Percentiles rank a stretch among this genome's conserved stretches.
Conservation (phyloP, 2,888 invertebrate genomes). For the Anthophora plumipes region DNA sequence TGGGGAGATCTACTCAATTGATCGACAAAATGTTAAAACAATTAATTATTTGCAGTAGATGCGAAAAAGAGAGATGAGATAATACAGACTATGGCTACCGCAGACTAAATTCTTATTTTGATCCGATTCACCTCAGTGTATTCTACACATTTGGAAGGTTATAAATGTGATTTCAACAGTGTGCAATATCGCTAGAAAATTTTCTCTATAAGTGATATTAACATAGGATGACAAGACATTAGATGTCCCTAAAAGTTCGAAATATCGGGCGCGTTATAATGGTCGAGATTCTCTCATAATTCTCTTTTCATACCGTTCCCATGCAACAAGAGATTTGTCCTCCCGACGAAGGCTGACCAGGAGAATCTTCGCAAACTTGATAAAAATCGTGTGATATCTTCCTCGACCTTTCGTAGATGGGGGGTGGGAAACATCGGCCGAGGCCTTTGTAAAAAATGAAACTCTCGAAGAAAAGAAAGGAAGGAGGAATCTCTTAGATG, state of each 20-base stretch:
- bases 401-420: neutral
- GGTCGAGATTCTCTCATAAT: conserved; percentile 5
- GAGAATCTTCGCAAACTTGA: conserved; percentile 34
- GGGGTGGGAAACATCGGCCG: conserved; percentile 19
- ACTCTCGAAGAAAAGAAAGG: conserved; percentile 15
- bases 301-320: conserved; percentile 2
- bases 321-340: neutral
- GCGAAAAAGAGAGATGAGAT: no score
- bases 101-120: no score
- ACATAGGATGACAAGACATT: neutral
- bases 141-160: no score
- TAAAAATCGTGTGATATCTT: conserved; percentile 62
- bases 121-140: no score
- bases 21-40: no score
- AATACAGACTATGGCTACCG: no score
- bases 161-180: no score
- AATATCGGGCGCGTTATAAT: conserved; percentile 50
- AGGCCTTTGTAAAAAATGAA: neutral
- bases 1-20: no score
- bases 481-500: conserved; percentile 60
- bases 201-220: neutral
- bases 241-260: no score
- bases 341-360: neutral
- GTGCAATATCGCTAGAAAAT: no score
- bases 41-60: no score